Base-by-base conservation (phyloP, 2,797 vertebrate species). In the Mormyrus hasselquistii region DNA sequence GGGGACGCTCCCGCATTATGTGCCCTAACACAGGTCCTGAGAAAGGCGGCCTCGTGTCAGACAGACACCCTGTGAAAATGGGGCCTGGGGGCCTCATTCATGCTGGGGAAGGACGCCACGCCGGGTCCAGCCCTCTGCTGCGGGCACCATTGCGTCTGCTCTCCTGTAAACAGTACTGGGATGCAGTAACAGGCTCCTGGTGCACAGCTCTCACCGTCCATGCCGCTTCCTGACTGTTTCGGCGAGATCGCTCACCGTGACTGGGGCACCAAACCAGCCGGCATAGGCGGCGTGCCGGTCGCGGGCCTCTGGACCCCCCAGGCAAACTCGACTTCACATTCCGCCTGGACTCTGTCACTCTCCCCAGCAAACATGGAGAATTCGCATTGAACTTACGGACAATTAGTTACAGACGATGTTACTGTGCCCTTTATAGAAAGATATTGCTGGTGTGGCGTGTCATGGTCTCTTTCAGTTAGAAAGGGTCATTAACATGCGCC, bases 1-100 rank as follows among this genome's bases (percentile, higher is more conserved):
- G 6, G 47, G 82, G 41, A 89, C 47, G 9, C 57, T 19, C 25
- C 19, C 10, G 14, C 82, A 34, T 49, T 69, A 22, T 59, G 55
- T 52, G 85, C 22, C 65, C 86, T 87, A 76, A 87, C 85, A 76
- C 59, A 87, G 89, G 41, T 65, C 38, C 50, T 79, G 89, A 59
- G 73, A 89, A 79, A 55, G 69, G 85, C 69, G 10, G 65, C 14
- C 47, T 38, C 69, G 38, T 59, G 85, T 82, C 69, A 44, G 53
- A 82, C 53, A 55, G 59, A 87, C 55, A 65, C 52, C 85, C 10
- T 53, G 4, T 73, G 85, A 69, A 79, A 89, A 87, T 87, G 62
- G 65, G 65, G n/a, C 38, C 10, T 65, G 8, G 52, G 10, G 10
- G 52, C 29, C 49, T 55, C 50, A 53, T 34, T 52, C 12, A 55